These are phyloP conservation scores for Lasioglossum leucozonium DNA, from an alignment of 2,888 invertebrate genomes.

Conservation along the genomic window DNA sequence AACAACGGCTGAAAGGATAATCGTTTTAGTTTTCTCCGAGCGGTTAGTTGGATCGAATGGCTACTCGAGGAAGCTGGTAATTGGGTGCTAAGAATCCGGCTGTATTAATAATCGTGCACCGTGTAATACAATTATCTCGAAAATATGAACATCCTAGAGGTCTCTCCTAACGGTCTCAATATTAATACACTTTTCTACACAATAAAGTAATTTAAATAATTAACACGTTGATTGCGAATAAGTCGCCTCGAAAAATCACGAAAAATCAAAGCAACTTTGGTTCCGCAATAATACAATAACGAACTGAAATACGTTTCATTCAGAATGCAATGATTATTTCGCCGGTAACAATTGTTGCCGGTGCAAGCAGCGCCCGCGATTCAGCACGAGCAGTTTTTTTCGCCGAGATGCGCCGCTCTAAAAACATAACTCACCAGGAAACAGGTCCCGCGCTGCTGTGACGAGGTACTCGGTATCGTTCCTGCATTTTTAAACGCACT, in stretches of 20 bases:
- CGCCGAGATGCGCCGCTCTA: neutral
- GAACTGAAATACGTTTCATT: neutral
- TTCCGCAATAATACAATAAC: neutral
- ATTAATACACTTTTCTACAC: neutral
- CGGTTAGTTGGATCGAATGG: constrained; percentile 29
- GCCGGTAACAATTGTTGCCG: neutral
- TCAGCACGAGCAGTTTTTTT: neutral
- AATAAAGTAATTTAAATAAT: neutral
- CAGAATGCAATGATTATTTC: neutral
- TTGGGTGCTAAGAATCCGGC: constrained; percentile 29
- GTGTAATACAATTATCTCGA: constrained; percentile 33
- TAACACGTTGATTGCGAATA: neutral
- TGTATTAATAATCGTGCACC: constrained; percentile 49
- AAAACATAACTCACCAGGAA: neutral
- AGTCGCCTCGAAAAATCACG: neutral
- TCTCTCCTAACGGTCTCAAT: neutral
- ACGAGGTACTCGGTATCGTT: neutral
- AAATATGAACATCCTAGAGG: constrained; percentile 6
- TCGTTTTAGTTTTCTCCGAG: constrained; percentile 44
- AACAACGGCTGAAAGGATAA: constrained; percentile 4
- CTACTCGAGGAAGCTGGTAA: constrained; percentile 36
- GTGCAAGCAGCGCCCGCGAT: neutral
- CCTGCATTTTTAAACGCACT: constrained; percentile 15
- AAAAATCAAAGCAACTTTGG: neutral
- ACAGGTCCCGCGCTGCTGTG: neutral